Evolutionary conservation across 2,797 vertebrate species (phyloP).

Genomic region (Siniperca obscura): DNA sequence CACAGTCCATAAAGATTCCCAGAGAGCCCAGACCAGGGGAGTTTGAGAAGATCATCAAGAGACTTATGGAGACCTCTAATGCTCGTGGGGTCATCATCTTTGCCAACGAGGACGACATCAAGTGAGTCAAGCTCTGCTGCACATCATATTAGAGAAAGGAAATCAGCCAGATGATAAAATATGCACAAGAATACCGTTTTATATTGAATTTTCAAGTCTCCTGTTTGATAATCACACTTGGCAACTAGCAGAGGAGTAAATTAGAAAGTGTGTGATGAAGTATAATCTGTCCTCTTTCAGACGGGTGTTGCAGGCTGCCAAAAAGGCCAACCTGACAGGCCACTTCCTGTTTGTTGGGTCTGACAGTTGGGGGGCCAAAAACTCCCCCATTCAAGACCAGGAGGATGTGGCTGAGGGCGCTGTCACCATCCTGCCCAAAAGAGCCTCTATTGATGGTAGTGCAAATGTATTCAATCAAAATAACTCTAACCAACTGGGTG

Average conservation of each 20-base stretch:
- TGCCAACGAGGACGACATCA: conserved; percentile 95
- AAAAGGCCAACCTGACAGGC: conserved; percentile 89
- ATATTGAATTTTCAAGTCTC: background rate
- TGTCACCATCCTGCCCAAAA: conserved; percentile 93
- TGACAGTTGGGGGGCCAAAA: conserved; percentile 94
- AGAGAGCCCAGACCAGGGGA: conserved; percentile 92
- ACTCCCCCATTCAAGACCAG: conserved; percentile 87
- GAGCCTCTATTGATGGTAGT: conserved; percentile 92
- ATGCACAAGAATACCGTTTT: background rate
- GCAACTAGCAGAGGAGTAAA: background rate
- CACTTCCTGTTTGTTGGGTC: conserved; percentile 96
- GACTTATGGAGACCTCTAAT: conserved; percentile 94
- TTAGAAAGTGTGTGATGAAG: background rate
- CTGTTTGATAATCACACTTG: background rate
- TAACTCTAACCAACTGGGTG: conserved; percentile 8
- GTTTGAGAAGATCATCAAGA: conserved; percentile 91
- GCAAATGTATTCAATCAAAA: conserved; percentile 27
- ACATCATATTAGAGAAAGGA: background rate
- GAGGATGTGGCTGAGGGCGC: conserved; percentile 91
- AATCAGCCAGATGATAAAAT: conserved; percentile 9
- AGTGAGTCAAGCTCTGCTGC: conserved; percentile 80
- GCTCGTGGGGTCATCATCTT: conserved; percentile 95
- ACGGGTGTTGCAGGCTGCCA: conserved; percentile 89
- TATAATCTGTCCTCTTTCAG: conserved; percentile 73
- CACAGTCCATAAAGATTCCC: conserved; percentile 95